Evolutionary conservation across 2,888 invertebrate species (phyloP), one percentile per base, ranked within the genome.

Genomic region (Cenopis cana): DNA sequence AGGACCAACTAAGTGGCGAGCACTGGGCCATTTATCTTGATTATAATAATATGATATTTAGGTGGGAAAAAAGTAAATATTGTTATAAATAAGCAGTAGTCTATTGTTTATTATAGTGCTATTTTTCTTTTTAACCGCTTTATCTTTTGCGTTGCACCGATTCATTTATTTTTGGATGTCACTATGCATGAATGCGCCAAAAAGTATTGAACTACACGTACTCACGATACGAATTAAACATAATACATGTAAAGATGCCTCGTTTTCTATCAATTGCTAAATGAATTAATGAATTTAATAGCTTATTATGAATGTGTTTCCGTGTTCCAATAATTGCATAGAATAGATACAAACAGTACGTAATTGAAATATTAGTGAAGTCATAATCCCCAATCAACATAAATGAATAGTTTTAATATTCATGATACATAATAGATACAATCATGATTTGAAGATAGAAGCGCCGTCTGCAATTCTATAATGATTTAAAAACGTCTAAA

Each of bases 81-180:
- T 46, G 41, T 46, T 8, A 4, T 46, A 46, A n/a, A 46, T 46
- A 6, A n/a, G n/a, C 46, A 46, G 11, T 46, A 46, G 14, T 46
- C 33, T 24, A 24, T 14, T 14, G 12, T 41, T 41, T 14, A 14
- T 41, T 41, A 41, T 14, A 14, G 6, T 12, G n/a, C 8, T 50
- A 33, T 2, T 18, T 18, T 33, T 50, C 36, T 18, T 41, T 36
- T 5, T 4, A 46, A 46, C 14, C 60, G 68, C 68, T 17, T 60
- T 14, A n/a, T 60, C 65, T 65, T 60, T 24, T 54, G 33, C 12
- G 36, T 70, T 66, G 20, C 8, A 24, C 70, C 65, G 46, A 54
- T 33, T 59, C 46, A 36, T 70, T 54, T 59, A 70, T 66, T 66
- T 69, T 70, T 70, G 70, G 65, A 54, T 46, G 29, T 36, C 52